These are phyloP conservation scores for Lasioglossum morio DNA, from an alignment of 2,888 invertebrate genomes.

Conservation along the genomic window DNA sequence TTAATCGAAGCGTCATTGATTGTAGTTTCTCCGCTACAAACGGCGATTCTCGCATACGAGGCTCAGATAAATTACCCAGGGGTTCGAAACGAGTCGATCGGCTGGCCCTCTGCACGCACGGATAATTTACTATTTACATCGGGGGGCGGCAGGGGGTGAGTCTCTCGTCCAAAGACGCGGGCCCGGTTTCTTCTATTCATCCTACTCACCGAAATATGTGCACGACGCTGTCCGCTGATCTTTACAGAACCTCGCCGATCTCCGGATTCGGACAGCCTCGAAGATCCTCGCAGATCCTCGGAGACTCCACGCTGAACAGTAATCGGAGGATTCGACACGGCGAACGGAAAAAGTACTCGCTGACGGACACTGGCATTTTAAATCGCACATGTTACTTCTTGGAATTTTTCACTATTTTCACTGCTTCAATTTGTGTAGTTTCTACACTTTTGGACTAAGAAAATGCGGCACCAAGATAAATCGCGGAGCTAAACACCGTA, in stretches of 20 bases:
- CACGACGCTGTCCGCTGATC: slow-evolving; percentile 2
- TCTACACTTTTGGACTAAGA: background rate
- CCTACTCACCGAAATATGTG: background rate
- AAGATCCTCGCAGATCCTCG: background rate
- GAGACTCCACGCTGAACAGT: background rate
- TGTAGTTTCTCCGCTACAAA: slow-evolving; percentile 63
- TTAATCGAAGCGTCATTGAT: slow-evolving; percentile 34
- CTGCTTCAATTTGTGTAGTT: background rate
- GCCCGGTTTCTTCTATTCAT: background rate
- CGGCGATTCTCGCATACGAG: slow-evolving; percentile 19
- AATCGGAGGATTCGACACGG: background rate
- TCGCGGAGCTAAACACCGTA: background rate
- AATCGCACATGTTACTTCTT: background rate
- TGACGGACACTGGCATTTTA: background rate
- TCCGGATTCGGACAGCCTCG: background rate
- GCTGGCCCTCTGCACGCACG: slow-evolving; percentile 33
- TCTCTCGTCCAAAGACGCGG: background rate
- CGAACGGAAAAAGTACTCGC: slow-evolving; percentile 11
- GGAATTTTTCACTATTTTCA: background rate
- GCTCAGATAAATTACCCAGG: slow-evolving; percentile 34
- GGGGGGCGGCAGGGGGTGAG: slow-evolving; percentile 31
- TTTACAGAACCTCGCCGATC: background rate
- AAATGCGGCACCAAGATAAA: background rate
- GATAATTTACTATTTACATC: slow-evolving; percentile 77
- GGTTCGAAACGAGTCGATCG: slow-evolving; percentile 29